These are phyloP conservation scores for Drosophila birchii DNA, from an alignment of 2,888 invertebrate genomes.

Conservation along the genomic window DNA sequence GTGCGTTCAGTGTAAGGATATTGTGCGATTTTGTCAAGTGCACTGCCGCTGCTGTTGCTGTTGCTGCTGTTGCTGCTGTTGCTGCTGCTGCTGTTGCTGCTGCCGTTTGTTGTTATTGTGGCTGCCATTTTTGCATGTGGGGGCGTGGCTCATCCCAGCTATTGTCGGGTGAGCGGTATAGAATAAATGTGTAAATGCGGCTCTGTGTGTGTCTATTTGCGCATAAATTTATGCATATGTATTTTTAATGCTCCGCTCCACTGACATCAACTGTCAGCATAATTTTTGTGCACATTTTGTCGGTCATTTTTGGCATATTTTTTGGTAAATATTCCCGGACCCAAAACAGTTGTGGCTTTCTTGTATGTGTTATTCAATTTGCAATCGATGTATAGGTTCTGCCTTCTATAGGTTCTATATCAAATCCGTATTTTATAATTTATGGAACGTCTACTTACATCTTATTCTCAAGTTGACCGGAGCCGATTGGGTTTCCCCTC, in stretches of 20 bases:
- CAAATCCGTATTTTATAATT: too few species aligned
- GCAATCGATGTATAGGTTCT: not conserved
- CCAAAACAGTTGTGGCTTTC: slow-evolving; percentile 16
- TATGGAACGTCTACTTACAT: slow-evolving; percentile 88
- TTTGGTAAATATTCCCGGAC: slow-evolving; percentile 10
- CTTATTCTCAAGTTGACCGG: slow-evolving; percentile 91
- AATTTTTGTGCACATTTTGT: slow-evolving; percentile 62
- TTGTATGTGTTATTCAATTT: not conserved
- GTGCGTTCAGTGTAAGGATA: slow-evolving; percentile 19
- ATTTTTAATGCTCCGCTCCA: slow-evolving; percentile 74
- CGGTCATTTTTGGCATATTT: slow-evolving; percentile 19
- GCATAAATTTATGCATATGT: slow-evolving; percentile 76
- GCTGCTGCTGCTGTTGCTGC: slow-evolving; percentile 51
- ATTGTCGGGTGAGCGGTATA: slow-evolving; percentile 10
- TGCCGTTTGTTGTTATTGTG: slow-evolving; percentile 43
- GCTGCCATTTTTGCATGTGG: slow-evolving; percentile 19
- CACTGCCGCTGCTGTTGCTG: slow-evolving; percentile 54
- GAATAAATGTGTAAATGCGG: slow-evolving; percentile 22
- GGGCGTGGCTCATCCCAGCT: slow-evolving; percentile 22
- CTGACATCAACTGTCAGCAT: slow-evolving; percentile 79
- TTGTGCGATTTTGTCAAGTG: slow-evolving; percentile 77
- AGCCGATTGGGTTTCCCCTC: slow-evolving; percentile 92
- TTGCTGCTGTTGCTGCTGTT: too few species aligned
- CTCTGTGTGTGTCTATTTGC: slow-evolving; percentile 57
- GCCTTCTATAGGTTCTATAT: too few species aligned